A percentile compares a stretch with the other conserved stretches of the same genome.
Evolutionary conservation across 1,140 invertebrate genomes (phyloP).

Genomic region (Belonocnema kinseyi): DNA sequence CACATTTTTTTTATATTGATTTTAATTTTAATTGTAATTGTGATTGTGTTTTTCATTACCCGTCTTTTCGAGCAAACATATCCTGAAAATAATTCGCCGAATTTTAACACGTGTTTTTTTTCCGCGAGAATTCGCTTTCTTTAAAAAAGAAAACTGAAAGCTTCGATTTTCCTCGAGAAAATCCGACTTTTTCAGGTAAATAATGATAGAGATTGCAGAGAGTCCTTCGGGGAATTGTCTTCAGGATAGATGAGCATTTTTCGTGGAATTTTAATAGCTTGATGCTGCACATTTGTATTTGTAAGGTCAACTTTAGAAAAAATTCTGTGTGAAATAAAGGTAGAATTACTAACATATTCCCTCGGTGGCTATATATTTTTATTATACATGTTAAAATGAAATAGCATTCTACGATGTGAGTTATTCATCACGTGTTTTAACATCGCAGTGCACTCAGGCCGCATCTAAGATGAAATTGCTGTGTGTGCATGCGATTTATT

Average conservation of each 20-base stretch:
- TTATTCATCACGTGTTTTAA: neutral
- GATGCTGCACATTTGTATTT: slow-evolving; percentile 23
- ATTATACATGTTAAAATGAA: slow-evolving; percentile 24
- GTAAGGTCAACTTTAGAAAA: slow-evolving; percentile 18
- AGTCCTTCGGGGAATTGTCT: neutral
- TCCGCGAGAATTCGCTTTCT: too few species aligned
- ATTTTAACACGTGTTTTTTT: neutral
- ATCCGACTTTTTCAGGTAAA: slow-evolving; percentile 4
- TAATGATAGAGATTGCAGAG: neutral
- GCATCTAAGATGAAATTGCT: neutral
- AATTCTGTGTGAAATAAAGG: slow-evolving; percentile 26
- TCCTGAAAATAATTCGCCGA: neutral
- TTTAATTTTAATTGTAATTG: neutral
- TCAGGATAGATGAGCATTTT: neutral
- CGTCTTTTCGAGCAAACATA: neutral
- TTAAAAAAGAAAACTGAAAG: slow-evolving; percentile 4
- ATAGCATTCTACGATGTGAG: slow-evolving; percentile 9
- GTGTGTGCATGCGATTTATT: neutral
- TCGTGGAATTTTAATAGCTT: neutral
- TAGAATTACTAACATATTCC: slow-evolving; percentile 26
- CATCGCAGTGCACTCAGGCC: neutral
- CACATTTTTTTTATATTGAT: neutral
- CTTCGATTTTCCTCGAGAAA: slow-evolving; percentile 20
- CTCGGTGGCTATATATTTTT: slow-evolving; percentile 29
- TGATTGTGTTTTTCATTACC: neutral